Conservation (phyloP, 1,140 invertebrate species). For the Drosophila azteca region DNA sequence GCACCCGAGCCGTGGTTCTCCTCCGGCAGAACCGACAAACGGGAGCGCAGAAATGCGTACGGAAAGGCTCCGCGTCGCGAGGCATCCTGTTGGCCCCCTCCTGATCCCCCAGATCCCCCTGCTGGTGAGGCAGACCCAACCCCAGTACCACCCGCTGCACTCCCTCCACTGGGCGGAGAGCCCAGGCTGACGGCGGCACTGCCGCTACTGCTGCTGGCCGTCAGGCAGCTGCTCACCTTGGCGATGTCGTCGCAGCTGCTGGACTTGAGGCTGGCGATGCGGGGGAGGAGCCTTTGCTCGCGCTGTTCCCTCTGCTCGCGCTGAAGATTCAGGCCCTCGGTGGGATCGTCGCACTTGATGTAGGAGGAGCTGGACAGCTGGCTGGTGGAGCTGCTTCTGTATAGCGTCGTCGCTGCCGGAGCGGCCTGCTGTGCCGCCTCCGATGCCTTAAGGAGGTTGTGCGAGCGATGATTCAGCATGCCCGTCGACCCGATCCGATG, state of each 20-base stretch:
- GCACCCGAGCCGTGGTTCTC: slow-evolving; percentile 86
- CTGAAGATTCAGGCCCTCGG: slow-evolving; percentile 89
- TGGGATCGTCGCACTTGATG: slow-evolving; percentile 90
- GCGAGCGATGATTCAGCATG: slow-evolving; percentile 87
- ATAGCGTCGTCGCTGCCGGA: slow-evolving; percentile 85
- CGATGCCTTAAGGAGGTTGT: slow-evolving; percentile 82
- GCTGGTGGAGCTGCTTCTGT: slow-evolving; percentile 90
- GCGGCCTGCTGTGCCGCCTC: slow-evolving; percentile 74
- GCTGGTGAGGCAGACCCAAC: too few species aligned
- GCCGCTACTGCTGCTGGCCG: slow-evolving; percentile 45
- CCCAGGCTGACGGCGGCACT: slow-evolving; percentile 40
- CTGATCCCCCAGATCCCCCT: background rate
- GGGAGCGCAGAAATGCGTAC: slow-evolving; percentile 90
- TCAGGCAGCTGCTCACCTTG: slow-evolving; percentile 73
- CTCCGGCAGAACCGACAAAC: slow-evolving; percentile 89
- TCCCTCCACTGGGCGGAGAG: slow-evolving; percentile 34
- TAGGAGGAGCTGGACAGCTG: slow-evolving; percentile 88
- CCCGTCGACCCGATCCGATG: slow-evolving; percentile 90
- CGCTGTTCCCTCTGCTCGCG: slow-evolving; percentile 52
- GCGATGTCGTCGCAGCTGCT: slow-evolving; percentile 83
- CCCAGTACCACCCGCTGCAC: background rate
- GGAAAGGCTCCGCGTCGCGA: slow-evolving; percentile 87
- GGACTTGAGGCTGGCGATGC: slow-evolving; percentile 65
- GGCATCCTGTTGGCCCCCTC: slow-evolving; percentile 47
- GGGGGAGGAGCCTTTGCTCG: slow-evolving; percentile 62